These are phyloP conservation scores for Pangasius larnaudii DNA, from an alignment of 2,797 vertebrate species.

Conservation along the genomic window DNA sequence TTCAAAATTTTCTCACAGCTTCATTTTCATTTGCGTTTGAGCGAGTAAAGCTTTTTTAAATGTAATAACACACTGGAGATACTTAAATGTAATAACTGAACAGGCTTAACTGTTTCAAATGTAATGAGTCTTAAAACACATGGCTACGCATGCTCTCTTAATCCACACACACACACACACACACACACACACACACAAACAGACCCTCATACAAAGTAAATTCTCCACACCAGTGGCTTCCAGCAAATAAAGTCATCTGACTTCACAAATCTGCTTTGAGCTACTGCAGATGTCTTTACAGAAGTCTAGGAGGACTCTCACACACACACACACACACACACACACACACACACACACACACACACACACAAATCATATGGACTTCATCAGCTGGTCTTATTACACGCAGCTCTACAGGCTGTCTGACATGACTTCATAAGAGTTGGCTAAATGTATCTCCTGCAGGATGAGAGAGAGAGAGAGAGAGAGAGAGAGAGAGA, in stretches of 20 bases:
- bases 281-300: neutral
- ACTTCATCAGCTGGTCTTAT: conserved; percentile 10
- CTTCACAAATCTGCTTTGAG: neutral
- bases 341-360: neutral
- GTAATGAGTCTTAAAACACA: neutral
- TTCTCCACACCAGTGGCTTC: neutral
- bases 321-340: neutral
- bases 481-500: neutral
- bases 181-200: neutral
- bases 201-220: neutral
- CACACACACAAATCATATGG: neutral
- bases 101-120: neutral
- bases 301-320: neutral
- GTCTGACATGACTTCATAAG: neutral
- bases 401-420: neutral
- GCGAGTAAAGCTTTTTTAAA: neutral
- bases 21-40: neutral
- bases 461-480: neutral
- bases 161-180: neutral
- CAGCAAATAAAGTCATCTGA: conserved; percentile 2
- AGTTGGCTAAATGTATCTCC: conserved; percentile 20
- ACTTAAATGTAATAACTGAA: neutral
- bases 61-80: neutral
- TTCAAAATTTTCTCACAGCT: neutral
- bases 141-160: neutral